Percentiles rank a stretch among this genome's conserved stretches.
phyloP scores from a whole-genome alignment of 2,888 invertebrate species.

The Halictus quadricinctus region DNA sequence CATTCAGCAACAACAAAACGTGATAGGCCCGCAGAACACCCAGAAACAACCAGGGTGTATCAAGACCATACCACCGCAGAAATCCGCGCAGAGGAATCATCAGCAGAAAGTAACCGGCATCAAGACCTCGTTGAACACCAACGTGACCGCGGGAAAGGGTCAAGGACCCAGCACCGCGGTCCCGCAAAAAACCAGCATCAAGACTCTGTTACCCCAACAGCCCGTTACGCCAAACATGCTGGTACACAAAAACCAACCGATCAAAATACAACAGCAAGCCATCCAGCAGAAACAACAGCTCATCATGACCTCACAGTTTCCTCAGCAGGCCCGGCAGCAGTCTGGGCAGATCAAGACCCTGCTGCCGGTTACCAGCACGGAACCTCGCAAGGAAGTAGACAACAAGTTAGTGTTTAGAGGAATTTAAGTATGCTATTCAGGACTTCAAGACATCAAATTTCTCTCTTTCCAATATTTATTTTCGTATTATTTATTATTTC shows the following conservation, averaged over 20 bases:
- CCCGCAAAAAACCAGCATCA: conserved; percentile 71
- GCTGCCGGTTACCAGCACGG: conserved; percentile 69
- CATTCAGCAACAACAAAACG: conserved; percentile 81
- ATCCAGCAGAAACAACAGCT: conserved; percentile 77
- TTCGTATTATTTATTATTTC: too few relatives aligned
- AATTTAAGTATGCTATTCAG: not conserved
- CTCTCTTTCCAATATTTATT: too few relatives aligned
- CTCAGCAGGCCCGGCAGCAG: conserved; percentile 70
- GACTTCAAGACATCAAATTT: too few relatives aligned
- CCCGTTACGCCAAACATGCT: conserved; percentile 62
- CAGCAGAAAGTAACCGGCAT: conserved; percentile 84
- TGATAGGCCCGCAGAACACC: conserved; percentile 69
- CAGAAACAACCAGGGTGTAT: conserved; percentile 79
- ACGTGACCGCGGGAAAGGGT: conserved; percentile 71
- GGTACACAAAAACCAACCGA: conserved; percentile 72
- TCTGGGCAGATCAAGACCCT: conserved; percentile 76
- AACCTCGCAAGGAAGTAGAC: conserved; percentile 73
- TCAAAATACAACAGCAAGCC: conserved; percentile 75
- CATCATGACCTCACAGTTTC: conserved; percentile 69
- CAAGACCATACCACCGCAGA: conserved; percentile 79
- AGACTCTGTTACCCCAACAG: conserved; percentile 73
- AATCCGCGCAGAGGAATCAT: conserved; percentile 80
- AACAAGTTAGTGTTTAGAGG: conserved; percentile 69
- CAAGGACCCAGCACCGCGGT: conserved; percentile 59
- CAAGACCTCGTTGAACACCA: conserved; percentile 77